phyloP scores from a whole-genome alignment of 1,140 invertebrate genomes.

The Panagrolaimus sp. region DNA sequence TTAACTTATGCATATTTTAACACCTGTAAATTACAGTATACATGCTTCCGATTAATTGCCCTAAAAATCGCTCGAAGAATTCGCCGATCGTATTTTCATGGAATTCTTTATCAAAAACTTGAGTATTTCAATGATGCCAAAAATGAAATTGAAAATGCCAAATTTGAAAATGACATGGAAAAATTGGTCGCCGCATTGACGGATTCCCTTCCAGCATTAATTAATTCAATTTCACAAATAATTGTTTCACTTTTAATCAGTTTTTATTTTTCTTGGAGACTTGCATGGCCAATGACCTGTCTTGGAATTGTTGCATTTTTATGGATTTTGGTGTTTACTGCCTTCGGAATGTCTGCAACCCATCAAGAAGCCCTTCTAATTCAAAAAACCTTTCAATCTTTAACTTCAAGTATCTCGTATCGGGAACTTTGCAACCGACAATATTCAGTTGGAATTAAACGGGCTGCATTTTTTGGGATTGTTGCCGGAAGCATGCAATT shows the following conservation, averaged over 20 bases:
- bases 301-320: neutral
- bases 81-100: neutral
- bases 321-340: neutral
- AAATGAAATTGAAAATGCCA: neutral
- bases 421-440: neutral
- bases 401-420: neutral
- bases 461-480: neutral
- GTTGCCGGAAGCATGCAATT: neutral
- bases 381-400: neutral
- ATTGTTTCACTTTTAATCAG: neutral
- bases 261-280: neutral
- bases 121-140: constrained; percentile 1
- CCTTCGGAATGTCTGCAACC: neutral
- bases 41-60: neutral
- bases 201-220: neutral
- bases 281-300: neutral
- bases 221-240: neutral
- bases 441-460: neutral
- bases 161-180: constrained; percentile 5
- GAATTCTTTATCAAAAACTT: neutral
- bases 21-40: neutral
- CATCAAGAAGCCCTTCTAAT: neutral
- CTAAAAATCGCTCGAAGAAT: neutral
- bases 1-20: neutral
- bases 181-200: neutral